Conservation (phyloP, 2,113 vertebrate genomes). For the Protomyctophum bolini region DNA sequence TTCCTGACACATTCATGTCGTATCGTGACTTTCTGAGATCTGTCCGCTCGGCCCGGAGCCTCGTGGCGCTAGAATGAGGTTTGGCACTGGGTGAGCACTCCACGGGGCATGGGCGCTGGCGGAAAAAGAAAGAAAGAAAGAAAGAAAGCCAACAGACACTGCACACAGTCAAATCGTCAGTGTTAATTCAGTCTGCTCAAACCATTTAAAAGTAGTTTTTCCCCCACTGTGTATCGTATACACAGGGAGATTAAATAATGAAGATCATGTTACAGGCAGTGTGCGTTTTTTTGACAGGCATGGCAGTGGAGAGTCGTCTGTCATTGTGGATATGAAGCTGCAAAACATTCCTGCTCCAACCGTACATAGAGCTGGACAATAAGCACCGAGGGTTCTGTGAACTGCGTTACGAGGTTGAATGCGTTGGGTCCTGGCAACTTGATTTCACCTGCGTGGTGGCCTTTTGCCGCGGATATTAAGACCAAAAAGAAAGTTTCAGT, state of each 20-base stretch:
- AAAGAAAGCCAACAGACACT: background rate
- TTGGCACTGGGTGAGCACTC: slow-evolving; percentile 65
- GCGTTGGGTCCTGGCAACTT: slow-evolving; percentile 38
- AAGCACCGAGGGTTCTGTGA: slow-evolving; percentile 50
- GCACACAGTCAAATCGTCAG: background rate
- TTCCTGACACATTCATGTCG: slow-evolving; percentile 48
- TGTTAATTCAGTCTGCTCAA: too few relatives aligned
- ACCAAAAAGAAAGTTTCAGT: slow-evolving; percentile 26
- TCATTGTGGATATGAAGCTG: slow-evolving; percentile 58
- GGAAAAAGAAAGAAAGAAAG: slow-evolving; percentile 8
- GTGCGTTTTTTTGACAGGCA: slow-evolving; percentile 33
- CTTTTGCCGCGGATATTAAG: slow-evolving; percentile 38
- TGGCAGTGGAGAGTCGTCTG: slow-evolving; percentile 51
- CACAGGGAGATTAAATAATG: slow-evolving; percentile 5
- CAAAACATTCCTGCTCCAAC: slow-evolving; percentile 43
- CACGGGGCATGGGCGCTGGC: slow-evolving; percentile 17
- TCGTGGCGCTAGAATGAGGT: slow-evolving; percentile 38
- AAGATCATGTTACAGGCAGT: slow-evolving; percentile 38
- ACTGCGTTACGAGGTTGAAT: slow-evolving; percentile 23
- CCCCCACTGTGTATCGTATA: background rate
- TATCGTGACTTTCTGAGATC: slow-evolving; percentile 3
- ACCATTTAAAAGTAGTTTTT: too few relatives aligned
- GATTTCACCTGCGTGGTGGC: slow-evolving; percentile 37
- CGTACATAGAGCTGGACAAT: slow-evolving; percentile 35
- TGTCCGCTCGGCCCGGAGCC: slow-evolving; percentile 10